Percentiles rank a stretch among this genome's conserved stretches.
These are phyloP conservation scores for Rhabdomys dilectus DNA, from an alignment of 2,113 vertebrate genomes.

Conservation along the genomic window DNA sequence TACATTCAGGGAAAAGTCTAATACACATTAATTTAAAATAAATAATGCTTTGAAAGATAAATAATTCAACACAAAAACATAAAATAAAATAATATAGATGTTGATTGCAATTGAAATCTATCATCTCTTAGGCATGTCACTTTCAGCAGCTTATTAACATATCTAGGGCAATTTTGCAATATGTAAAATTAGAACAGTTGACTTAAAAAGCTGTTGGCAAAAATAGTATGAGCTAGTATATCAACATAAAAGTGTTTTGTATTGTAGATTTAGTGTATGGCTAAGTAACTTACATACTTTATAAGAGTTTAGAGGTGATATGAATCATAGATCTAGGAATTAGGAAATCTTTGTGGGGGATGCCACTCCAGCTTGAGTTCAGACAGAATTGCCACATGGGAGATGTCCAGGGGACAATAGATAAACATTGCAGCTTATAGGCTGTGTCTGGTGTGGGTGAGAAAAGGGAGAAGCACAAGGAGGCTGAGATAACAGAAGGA, in stretches of 20 bases:
- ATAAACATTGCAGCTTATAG: neutral
- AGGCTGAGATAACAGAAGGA: neutral
- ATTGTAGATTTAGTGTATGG: neutral
- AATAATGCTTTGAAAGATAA: neutral
- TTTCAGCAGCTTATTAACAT: slow-evolving; percentile 40
- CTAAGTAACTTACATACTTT: neutral
- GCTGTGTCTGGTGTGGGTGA: neutral
- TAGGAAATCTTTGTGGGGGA: neutral
- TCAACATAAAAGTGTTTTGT: neutral
- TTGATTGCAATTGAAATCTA: neutral
- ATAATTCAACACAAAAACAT: neutral
- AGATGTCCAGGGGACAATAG: neutral
- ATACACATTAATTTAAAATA: neutral
- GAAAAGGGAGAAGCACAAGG: neutral
- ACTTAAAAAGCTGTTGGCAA: slow-evolving; percentile 28
- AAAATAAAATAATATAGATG: neutral
- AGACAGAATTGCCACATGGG: neutral
- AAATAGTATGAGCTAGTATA: neutral
- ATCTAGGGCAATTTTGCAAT: neutral
- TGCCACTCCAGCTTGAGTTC: slow-evolving; percentile 18
- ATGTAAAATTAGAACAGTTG: slow-evolving; percentile 30
- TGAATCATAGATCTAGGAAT: neutral
- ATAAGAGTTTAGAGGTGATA: slow-evolving; percentile 4
- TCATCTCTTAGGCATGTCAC: neutral
- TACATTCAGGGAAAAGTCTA: neutral